Conservation (phyloP, 2,797 vertebrate genomes). For the Microctenopoma stevenorrisi region DNA sequence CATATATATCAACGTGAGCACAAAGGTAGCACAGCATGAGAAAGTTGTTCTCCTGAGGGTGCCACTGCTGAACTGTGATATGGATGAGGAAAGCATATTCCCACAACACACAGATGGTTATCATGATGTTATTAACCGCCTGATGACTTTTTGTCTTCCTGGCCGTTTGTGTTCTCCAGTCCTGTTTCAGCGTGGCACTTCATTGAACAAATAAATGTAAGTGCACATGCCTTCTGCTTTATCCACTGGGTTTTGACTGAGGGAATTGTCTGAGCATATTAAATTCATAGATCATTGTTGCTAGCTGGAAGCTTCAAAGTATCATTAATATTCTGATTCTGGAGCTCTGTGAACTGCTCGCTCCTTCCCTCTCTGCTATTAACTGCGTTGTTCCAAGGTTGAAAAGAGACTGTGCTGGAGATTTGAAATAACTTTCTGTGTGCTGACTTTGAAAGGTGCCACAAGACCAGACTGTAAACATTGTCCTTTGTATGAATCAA, state of each 20-base stretch:
- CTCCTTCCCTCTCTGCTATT: slow-evolving; percentile 50
- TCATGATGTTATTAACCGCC: slow-evolving; percentile 54
- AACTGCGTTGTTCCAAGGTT: slow-evolving; percentile 26
- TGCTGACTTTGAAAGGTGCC: slow-evolving; percentile 26
- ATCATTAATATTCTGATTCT: slow-evolving; percentile 77
- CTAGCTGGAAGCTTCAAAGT: slow-evolving; percentile 70
- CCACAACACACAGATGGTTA: slow-evolving; percentile 52
- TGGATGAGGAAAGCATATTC: slow-evolving; percentile 48
- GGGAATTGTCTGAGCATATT: slow-evolving; percentile 75
- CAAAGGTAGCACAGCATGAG: slow-evolving; percentile 36
- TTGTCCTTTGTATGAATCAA: slow-evolving; percentile 10
- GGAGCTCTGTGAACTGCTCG: slow-evolving; percentile 56
- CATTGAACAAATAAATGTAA: slow-evolving; percentile 73
- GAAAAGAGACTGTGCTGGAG: slow-evolving; percentile 41
- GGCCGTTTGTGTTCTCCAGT: slow-evolving; percentile 44
- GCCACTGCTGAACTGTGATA: slow-evolving; percentile 31
- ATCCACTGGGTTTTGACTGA: slow-evolving; percentile 62
- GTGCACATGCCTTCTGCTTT: slow-evolving; percentile 48
- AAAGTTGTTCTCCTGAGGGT: slow-evolving; percentile 38
- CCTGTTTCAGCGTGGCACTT: slow-evolving; percentile 55
- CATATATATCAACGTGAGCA: slow-evolving; percentile 40
- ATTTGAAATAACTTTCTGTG: slow-evolving; percentile 46
- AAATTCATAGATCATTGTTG: slow-evolving; percentile 80
- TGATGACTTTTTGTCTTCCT: slow-evolving; percentile 61
- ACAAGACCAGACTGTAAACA: slow-evolving; percentile 7